phyloP scores from a whole-genome alignment of 1,140 invertebrate genomes.

The Tetragonula clypearis region DNA sequence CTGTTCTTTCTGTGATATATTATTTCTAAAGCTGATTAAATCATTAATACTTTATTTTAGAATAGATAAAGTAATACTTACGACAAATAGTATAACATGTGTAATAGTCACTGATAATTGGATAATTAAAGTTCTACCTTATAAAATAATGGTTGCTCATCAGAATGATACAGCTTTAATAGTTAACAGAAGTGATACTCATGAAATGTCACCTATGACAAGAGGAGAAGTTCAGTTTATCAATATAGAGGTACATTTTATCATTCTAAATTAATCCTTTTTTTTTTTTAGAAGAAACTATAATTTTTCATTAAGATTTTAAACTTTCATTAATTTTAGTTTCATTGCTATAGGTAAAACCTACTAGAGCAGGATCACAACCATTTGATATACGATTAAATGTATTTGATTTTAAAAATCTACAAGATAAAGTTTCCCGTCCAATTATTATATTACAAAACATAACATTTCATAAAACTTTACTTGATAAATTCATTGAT shows the following conservation, averaged over 20 bases:
- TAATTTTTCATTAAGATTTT: background rate
- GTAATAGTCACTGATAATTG: constrained; percentile 92
- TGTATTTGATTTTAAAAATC: constrained; percentile 89
- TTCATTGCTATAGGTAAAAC: constrained; percentile 82
- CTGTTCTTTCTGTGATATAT: background rate
- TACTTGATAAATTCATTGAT: constrained; percentile 92
- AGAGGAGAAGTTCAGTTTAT: constrained; percentile 89
- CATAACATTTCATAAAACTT: constrained; percentile 89
- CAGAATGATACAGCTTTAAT: constrained; percentile 90
- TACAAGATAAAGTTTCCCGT: constrained; percentile 89
- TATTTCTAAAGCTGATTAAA: constrained; percentile 9
- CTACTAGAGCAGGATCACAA: constrained; percentile 82
- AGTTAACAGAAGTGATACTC: constrained; percentile 89
- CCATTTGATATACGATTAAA: constrained; percentile 89
- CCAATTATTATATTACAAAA: constrained; percentile 89
- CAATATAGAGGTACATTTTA: constrained; percentile 85
- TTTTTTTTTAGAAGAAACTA: background rate
- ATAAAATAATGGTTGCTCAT: constrained; percentile 88
- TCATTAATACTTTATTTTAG: constrained; percentile 79
- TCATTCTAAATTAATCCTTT: background rate
- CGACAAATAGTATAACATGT: constrained; percentile 86
- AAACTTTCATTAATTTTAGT: background rate
- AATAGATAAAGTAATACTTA: constrained; percentile 89
- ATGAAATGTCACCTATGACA: constrained; percentile 85
- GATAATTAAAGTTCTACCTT: constrained; percentile 93